Evolutionary conservation across 2,113 vertebrate genomes (phyloP).

Genomic region (Heptranchias perlo): DNA sequence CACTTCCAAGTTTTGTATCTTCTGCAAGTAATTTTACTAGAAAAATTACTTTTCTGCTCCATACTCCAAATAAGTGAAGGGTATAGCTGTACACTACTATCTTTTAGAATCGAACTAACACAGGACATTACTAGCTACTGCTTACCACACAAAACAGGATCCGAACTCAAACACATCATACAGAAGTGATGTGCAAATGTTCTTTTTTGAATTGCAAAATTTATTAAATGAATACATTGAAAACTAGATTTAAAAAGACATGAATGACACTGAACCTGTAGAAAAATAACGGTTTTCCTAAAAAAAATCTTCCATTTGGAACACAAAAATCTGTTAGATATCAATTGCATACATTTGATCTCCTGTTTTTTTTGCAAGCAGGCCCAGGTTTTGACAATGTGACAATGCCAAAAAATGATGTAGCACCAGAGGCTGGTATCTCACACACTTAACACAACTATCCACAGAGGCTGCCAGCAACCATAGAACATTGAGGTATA

Average conservation of each 20-base stretch:
- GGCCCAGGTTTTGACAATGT: neutral
- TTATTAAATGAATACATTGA: neutral
- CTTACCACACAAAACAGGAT: neutral
- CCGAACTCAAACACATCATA: neutral
- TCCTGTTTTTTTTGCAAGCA: neutral
- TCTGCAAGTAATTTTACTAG: too few relatives aligned
- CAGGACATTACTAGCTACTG: neutral
- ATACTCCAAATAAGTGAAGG: neutral
- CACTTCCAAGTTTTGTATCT: too few relatives aligned
- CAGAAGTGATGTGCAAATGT: neutral
- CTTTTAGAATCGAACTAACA: neutral
- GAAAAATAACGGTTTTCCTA: conserved; percentile 25
- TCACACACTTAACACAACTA: neutral
- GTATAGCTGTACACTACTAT: neutral
- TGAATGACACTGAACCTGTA: neutral
- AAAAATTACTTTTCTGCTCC: neutral
- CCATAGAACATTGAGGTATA: neutral
- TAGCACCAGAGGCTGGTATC: too few relatives aligned
- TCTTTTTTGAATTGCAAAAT: neutral
- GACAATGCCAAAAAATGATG: neutral
- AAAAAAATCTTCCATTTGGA: neutral
- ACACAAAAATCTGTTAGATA: neutral
- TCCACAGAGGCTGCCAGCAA: neutral
- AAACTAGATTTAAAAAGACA: conserved; percentile 8
- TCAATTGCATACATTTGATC: neutral